Percentiles rank a stretch among this genome's conserved stretches.
Conservation (phyloP, 1,140 invertebrate genomes). For the Drosophila ficusphila region DNA sequence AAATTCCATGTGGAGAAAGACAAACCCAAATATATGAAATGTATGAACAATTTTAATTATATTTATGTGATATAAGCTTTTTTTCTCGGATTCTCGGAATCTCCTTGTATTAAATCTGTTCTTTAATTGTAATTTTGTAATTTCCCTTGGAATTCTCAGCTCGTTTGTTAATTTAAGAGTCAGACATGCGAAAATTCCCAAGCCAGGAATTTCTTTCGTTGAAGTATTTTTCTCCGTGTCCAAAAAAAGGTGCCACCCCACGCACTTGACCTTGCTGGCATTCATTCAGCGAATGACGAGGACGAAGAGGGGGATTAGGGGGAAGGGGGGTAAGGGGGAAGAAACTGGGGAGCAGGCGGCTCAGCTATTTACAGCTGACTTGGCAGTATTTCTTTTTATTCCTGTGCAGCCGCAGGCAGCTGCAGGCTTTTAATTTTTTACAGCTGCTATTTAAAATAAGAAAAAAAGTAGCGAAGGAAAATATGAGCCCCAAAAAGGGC, state of each 20-base stretch:
- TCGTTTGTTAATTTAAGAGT: background rate
- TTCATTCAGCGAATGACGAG: constrained; percentile 45
- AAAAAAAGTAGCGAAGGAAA: constrained; percentile 17
- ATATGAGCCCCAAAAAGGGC: constrained; percentile 20
- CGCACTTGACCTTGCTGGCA: constrained; percentile 61
- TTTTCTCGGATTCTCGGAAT: no score
- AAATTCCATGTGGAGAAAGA: no score
- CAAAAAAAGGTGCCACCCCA: constrained; percentile 11
- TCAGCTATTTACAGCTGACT: constrained; percentile 65
- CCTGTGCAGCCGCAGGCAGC: constrained; percentile 42
- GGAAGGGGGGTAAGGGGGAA: background rate
- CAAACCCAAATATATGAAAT: no score
- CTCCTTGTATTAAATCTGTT: no score
- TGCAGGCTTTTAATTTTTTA: constrained; percentile 73
- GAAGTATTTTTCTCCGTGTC: background rate
- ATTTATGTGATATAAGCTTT: no score
- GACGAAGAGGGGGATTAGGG: background rate
- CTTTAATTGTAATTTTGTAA: no score
- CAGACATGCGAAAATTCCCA: background rate
- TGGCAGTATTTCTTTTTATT: constrained; percentile 56
- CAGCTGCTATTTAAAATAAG: constrained; percentile 67
- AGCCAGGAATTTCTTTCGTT: background rate
- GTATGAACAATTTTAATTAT: no score
- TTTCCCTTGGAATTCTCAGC: no score
- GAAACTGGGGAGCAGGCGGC: constrained; percentile 25